Conservation (phyloP, 2,888 invertebrate genomes). For the Matsumyia berberina region DNA sequence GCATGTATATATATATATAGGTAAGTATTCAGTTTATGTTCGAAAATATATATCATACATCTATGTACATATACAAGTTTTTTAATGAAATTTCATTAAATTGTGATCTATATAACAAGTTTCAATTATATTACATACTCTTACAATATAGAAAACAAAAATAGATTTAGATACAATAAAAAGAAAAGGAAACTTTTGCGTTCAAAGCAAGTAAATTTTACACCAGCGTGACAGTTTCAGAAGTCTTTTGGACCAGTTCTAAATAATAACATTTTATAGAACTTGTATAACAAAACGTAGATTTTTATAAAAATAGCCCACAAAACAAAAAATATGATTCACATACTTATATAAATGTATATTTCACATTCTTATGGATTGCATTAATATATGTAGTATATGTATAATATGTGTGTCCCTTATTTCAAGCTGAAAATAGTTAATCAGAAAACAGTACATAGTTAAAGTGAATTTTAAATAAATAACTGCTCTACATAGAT, state of each 20-base stretch:
- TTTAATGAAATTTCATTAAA: conserved; percentile 49
- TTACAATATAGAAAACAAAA: background rate
- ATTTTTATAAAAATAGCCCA: conserved; percentile 58
- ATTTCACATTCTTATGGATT: conserved; percentile 16
- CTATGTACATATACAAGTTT: conserved; percentile 27
- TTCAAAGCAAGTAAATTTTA: conserved; percentile 44
- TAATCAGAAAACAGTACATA: conserved; percentile 17
- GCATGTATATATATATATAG: conserved; percentile 13
- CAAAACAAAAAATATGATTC: conserved; percentile 13
- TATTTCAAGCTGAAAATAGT: conserved; percentile 29
- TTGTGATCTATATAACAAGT: conserved; percentile 62
- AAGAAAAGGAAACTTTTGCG: conserved; percentile 11
- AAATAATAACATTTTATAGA: conserved; percentile 55
- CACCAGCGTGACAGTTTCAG: conserved; percentile 36
- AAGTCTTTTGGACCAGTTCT: conserved; percentile 52
- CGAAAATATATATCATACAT: conserved; percentile 18
- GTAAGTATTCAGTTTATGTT: background rate
- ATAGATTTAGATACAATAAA: conserved; percentile 18
- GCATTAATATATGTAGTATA: background rate
- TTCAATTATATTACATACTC: conserved; percentile 58
- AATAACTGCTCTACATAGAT: conserved; percentile 1
- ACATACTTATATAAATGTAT: conserved; percentile 15
- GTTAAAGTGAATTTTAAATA: conserved; percentile 33
- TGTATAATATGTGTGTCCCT: background rate
- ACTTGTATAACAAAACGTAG: conserved; percentile 49